These are phyloP conservation scores for Drosophila mayaguana DNA, from an alignment of 2,888 invertebrate genomes.

Conservation along the genomic window DNA sequence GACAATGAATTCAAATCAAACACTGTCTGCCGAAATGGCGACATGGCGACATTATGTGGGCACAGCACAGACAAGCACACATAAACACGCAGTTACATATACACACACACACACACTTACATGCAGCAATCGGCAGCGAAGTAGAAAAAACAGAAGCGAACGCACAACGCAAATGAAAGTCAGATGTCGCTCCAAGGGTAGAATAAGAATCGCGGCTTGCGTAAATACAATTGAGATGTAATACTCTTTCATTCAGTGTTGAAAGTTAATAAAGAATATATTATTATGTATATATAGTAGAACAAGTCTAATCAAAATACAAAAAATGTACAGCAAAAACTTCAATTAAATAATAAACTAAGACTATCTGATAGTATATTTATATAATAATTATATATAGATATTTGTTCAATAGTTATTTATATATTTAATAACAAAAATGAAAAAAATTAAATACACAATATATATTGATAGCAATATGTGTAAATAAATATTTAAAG, in stretches of 20 bases:
- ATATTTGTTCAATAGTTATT: too few relatives aligned
- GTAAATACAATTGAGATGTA: neutral
- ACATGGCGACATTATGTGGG: conserved; percentile 75
- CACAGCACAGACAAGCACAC: conserved; percentile 39
- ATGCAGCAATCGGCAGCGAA: conserved; percentile 26
- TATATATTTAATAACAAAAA: too few relatives aligned
- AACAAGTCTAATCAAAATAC: neutral
- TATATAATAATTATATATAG: too few relatives aligned
- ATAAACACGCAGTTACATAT: conserved; percentile 14
- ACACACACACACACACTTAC: conserved; percentile 13
- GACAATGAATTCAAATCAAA: conserved; percentile 82
- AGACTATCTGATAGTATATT: too few relatives aligned
- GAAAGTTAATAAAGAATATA: neutral
- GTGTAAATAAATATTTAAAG: too few relatives aligned
- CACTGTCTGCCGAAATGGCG: conserved; percentile 74
- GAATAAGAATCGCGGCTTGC: neutral
- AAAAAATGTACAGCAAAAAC: too few relatives aligned
- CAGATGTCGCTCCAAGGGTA: conserved; percentile 23
- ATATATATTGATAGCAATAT: too few relatives aligned
- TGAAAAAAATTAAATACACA: too few relatives aligned
- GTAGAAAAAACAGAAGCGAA: conserved; percentile 54
- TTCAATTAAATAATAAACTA: too few relatives aligned
- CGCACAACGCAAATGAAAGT: conserved; percentile 46
- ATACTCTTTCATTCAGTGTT: conserved; percentile 14
- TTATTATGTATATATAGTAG: neutral